phyloP scores from a whole-genome alignment of 2,113 vertebrate genomes.

The Mustelus asterias region DNA sequence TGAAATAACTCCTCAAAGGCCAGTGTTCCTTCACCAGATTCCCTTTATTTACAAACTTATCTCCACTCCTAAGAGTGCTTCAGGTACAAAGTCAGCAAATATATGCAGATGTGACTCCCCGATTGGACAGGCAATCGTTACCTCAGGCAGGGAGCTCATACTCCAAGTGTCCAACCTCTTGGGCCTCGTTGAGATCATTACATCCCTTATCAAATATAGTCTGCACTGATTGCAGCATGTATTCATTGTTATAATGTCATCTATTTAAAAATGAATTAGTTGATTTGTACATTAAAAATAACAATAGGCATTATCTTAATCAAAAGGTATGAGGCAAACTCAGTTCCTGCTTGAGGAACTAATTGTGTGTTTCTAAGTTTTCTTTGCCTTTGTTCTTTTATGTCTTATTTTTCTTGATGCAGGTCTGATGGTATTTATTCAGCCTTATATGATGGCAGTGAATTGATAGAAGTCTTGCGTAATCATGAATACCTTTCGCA shows the following conservation, averaged over 20 bases:
- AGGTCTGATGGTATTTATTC: constrained; percentile 98
- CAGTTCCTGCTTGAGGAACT: not conserved
- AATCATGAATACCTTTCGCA: constrained; percentile 97
- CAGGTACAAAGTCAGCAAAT: too few relatives aligned
- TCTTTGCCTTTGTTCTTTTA: not conserved
- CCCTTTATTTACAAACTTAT: too few relatives aligned
- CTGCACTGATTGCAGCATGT: not conserved
- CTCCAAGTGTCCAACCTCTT: too few relatives aligned
- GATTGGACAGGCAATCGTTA: too few relatives aligned
- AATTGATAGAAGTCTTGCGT: constrained; percentile 86
- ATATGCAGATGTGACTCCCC: too few relatives aligned
- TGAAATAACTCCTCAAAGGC: too few relatives aligned
- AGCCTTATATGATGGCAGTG: constrained; percentile 84
- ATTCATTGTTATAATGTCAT: not conserved
- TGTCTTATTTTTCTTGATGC: constrained; percentile 44
- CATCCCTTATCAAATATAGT: not conserved
- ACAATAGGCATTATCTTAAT: not conserved
- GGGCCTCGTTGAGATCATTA: too few relatives aligned
- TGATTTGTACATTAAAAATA: not conserved
- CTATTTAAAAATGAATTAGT: not conserved
- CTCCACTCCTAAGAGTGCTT: too few relatives aligned
- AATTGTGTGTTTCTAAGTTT: not conserved
- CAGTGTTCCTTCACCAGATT: too few relatives aligned
- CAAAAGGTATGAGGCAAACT: not conserved
- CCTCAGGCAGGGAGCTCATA: too few relatives aligned